Evolutionary conservation across 2,113 vertebrate species (phyloP).

Genomic region (Phodopus roborovskii): DNA sequence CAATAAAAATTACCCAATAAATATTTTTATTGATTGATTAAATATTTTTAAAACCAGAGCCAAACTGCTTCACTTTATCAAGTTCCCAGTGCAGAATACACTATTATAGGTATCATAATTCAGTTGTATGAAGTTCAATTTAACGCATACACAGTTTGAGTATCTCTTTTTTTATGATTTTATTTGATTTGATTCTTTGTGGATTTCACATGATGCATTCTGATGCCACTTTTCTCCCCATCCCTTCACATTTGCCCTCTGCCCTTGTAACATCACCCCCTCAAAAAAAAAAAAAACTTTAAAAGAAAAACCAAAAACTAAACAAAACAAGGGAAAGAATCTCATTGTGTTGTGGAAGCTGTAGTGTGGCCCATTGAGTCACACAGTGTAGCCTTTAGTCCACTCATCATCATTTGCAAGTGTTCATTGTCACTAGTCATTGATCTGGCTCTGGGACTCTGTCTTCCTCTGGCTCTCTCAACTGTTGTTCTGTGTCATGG

Average conservation of each 20-base stretch:
- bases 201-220: background rate
- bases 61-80: background rate
- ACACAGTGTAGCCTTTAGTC: background rate
- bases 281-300: background rate
- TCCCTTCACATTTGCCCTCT: background rate
- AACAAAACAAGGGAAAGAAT: background rate
- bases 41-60: constrained; percentile 43
- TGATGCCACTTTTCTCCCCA: background rate
- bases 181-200: background rate
- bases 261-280: background rate
- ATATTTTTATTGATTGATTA: constrained; percentile 52
- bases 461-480: background rate
- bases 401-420: background rate
- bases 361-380: background rate
- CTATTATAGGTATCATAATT: background rate
- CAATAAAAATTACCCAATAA: constrained; percentile 25
- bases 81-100: background rate
- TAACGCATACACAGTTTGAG: constrained; percentile 25
- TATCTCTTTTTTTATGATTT: background rate
- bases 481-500: background rate
- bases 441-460: background rate
- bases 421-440: background rate
- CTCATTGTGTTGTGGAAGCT: background rate
- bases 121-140: background rate
- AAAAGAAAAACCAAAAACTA: background rate